Conservation (phyloP, 2,888 invertebrate species). For the Aelia acuminata region DNA sequence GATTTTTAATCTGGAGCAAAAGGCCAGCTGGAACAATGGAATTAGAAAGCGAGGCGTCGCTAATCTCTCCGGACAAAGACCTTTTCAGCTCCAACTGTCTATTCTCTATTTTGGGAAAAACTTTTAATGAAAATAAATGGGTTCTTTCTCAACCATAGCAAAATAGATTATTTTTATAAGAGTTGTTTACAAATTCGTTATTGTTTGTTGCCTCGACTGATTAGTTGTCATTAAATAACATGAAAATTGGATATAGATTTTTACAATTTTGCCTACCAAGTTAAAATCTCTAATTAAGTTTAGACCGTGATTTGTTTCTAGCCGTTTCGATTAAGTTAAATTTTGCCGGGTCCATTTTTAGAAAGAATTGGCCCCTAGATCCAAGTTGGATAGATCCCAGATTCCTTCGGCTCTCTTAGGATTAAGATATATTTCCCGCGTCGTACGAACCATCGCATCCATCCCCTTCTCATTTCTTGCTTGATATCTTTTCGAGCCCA, state of each 20-base stretch:
- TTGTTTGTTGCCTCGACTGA: too few species aligned
- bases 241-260: too few species aligned
- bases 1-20: constrained; percentile 41
- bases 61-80: constrained; percentile 12
- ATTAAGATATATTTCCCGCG: constrained; percentile 1
- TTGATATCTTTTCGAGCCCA: not conserved
- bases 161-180: too few species aligned
- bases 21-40: not conserved
- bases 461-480: not conserved
- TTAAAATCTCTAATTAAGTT: not conserved
- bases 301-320: not conserved
- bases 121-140: not conserved
- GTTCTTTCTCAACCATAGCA: not conserved
- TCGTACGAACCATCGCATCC: not conserved
- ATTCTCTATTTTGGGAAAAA: not conserved
- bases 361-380: not conserved
- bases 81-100: not conserved
- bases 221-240: too few species aligned
- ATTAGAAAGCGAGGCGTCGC: constrained; percentile 38
- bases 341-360: not conserved
- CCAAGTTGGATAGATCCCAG: constrained; percentile 12
- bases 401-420: not conserved
- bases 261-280: too few species aligned
- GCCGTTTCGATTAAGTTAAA: not conserved
- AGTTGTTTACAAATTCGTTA: too few species aligned